Percentiles rank a stretch among this genome's conserved stretches.
phyloP scores from a whole-genome alignment of 1,140 invertebrate species.

The Bombus sylvicola region DNA sequence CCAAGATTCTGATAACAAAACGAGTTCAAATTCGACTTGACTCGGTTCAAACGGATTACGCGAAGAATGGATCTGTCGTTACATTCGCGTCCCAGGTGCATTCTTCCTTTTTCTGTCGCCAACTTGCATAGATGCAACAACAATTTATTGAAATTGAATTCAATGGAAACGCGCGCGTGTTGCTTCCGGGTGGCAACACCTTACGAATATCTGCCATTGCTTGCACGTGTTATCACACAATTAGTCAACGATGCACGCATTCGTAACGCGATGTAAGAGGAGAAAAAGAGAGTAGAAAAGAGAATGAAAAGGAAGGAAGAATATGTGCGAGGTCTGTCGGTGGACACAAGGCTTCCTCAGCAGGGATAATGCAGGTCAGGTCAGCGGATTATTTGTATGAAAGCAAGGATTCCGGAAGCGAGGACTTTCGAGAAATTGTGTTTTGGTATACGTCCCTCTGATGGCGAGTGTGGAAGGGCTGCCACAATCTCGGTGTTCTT shows the following conservation, averaged over 20 bases:
- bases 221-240: not conserved
- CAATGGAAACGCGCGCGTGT: not conserved
- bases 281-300: not conserved
- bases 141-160: not conserved
- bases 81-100: not conserved
- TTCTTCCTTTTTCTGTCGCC: not conserved
- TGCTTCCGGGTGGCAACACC: not conserved
- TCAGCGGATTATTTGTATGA: not conserved
- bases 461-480: not conserved
- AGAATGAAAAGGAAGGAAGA: not conserved
- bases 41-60: no score
- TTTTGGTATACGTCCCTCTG: not conserved
- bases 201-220: not conserved
- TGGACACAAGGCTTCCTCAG: not conserved
- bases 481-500: not conserved
- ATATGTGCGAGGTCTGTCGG: not conserved
- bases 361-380: not conserved
- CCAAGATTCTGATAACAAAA: no score
- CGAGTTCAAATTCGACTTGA: no score
- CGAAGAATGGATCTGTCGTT: not conserved
- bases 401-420: not conserved
- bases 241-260: not conserved
- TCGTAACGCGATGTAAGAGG: not conserved
- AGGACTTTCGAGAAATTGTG: not conserved
- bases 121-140: not conserved